Percentiles rank a stretch among this genome's conserved stretches.
Conservation (phyloP, 2,797 vertebrate genomes). For the Falco novaeseelandiae region DNA sequence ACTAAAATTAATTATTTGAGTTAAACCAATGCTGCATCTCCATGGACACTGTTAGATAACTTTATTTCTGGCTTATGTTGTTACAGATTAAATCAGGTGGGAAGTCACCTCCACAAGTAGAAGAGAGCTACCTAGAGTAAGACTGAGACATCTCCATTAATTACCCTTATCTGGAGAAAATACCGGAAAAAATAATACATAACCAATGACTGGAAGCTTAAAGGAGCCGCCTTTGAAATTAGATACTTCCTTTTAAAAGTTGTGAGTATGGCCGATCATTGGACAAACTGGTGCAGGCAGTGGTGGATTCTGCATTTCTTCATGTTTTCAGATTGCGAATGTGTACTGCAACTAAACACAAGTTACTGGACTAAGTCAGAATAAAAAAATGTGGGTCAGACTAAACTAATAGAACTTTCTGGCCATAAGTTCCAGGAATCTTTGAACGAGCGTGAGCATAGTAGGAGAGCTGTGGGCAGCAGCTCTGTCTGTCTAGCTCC, state of each 20-base stretch:
- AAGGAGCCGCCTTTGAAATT: neutral
- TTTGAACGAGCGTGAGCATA: neutral
- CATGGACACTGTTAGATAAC: neutral
- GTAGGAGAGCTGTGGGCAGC: neutral
- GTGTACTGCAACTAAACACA: neutral
- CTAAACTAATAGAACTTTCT: neutral
- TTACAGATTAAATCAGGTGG: neutral
- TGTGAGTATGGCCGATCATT: neutral
- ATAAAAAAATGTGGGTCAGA: neutral
- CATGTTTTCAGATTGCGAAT: neutral
- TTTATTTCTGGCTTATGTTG: neutral
- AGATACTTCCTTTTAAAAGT: neutral
- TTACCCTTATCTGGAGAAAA: neutral
- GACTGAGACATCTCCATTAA: neutral
- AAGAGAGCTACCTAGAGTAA: neutral
- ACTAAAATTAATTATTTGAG: neutral
- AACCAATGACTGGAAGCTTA: neutral
- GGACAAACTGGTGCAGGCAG: neutral
- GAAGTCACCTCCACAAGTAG: neutral
- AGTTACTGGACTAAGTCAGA: neutral
- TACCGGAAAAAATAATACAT: neutral
- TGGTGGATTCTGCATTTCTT: neutral
- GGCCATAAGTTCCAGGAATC: neutral
- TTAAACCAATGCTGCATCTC: neutral
- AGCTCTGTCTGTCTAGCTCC: neutral